A percentile compares a stretch with the other conserved stretches of the same genome.
Conservation (phyloP, 2,797 vertebrate species). For the Denticeps clupeoides region DNA sequence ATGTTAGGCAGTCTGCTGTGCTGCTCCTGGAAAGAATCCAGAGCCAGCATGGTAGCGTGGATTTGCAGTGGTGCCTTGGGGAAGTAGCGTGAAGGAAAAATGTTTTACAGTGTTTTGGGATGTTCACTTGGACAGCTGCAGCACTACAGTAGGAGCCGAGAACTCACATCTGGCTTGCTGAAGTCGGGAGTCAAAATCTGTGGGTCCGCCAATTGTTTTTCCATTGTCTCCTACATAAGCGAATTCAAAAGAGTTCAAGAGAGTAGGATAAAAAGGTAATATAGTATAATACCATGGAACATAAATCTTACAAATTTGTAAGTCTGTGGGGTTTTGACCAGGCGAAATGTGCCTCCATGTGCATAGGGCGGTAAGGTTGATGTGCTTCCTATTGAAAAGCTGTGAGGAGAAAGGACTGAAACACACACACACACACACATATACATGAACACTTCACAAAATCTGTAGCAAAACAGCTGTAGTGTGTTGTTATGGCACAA, state of each 20-base stretch:
- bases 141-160: background rate
- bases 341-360: conserved; percentile 85
- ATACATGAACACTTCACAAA: background rate
- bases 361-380: conserved; percentile 75
- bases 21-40: conserved; percentile 81
- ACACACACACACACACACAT: conserved; percentile 7
- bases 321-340: conserved; percentile 76
- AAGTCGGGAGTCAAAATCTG: conserved; percentile 77
- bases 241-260: background rate
- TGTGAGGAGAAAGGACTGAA: conserved; percentile 82
- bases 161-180: conserved; percentile 86
- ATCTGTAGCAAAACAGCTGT: no score
- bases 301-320: conserved; percentile 91
- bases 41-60: conserved; percentile 80
- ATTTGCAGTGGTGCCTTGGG: conserved; percentile 80
- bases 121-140: no score
- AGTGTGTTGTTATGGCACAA: no score
- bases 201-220: conserved; percentile 76
- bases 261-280: no score
- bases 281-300: no score
- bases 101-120: conserved; percentile 4
- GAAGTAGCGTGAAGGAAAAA: conserved; percentile 9
- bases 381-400: conserved; percentile 85
- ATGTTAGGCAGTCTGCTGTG: conserved; percentile 70
- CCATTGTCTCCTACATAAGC: conserved; percentile 70